A percentile compares a stretch with the other conserved stretches of the same genome.
These are phyloP conservation scores for Cephonodes hylas DNA, from an alignment of 2,888 invertebrate species.

Conservation along the genomic window DNA sequence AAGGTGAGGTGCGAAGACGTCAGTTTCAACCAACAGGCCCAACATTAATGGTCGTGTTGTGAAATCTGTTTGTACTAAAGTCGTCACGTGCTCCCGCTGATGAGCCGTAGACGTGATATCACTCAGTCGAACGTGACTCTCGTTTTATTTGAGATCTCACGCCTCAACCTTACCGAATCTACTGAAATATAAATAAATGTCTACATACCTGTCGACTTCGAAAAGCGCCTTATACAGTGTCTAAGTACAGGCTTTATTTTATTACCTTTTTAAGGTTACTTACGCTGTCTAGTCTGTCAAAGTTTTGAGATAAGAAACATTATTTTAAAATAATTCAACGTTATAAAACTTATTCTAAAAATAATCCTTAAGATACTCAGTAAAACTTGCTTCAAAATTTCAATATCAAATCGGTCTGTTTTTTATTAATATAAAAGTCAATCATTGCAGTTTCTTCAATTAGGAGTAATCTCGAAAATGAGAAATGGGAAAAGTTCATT, in stretches of 20 bases:
- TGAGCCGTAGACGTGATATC: constrained; percentile 80
- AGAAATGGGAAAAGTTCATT: constrained; percentile 73
- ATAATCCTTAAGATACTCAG: too few relatives aligned
- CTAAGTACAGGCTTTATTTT: neutral
- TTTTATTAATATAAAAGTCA: constrained; percentile 13
- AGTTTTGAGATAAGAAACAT: neutral
- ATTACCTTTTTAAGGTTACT: neutral
- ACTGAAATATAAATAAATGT: constrained; percentile 22
- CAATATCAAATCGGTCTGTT: neutral
- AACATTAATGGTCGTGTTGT: constrained; percentile 57
- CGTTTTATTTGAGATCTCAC: constrained; percentile 66
- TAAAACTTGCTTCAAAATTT: neutral
- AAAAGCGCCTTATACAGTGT: neutral
- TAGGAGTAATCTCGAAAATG: constrained; percentile 69
- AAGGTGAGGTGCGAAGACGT: constrained; percentile 29
- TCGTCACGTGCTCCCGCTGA: constrained; percentile 79
- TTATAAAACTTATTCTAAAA: neutral
- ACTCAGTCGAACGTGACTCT: constrained; percentile 76
- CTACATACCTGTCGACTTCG: neutral
- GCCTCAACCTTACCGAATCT: constrained; percentile 49
- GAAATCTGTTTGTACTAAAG: constrained; percentile 79
- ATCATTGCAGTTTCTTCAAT: constrained; percentile 47
- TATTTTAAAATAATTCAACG: neutral
- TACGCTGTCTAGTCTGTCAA: neutral
- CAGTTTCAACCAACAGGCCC: constrained; percentile 41